Evolutionary conservation across 2,797 vertebrate genomes (phyloP).

Genomic region (Halcyon badia): DNA sequence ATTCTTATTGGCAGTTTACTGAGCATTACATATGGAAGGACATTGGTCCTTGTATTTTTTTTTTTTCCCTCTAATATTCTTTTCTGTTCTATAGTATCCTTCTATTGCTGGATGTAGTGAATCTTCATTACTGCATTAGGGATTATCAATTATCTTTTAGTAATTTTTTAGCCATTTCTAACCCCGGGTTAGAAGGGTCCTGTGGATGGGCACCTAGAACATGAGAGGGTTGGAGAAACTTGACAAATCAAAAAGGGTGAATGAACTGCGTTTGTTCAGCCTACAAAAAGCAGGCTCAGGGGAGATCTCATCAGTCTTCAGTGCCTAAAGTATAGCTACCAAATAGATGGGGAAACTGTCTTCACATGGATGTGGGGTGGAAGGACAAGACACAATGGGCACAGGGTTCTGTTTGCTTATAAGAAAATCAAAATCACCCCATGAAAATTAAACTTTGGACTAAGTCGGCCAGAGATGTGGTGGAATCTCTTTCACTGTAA

Average conservation of each 20-base stretch:
- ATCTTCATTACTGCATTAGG: not conserved
- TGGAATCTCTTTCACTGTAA: not conserved
- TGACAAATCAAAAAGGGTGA: not conserved
- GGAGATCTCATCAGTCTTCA: not conserved
- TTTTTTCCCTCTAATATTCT: not conserved
- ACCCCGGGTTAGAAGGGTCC: not conserved
- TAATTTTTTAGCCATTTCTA: not conserved
- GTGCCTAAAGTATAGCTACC: not conserved
- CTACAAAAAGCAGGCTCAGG: not conserved
- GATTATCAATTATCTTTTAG: not conserved
- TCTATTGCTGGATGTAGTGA: not conserved
- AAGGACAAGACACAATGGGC: not conserved
- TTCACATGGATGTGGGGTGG: not conserved
- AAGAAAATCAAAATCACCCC: not conserved
- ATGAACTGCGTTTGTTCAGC: not conserved
- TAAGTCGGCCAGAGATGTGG: not conserved
- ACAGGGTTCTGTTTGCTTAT: not conserved
- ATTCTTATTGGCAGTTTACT: not conserved
- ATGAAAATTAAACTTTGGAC: not conserved
- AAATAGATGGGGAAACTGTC: not conserved
- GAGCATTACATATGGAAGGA: not conserved
- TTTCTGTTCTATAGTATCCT: not conserved
- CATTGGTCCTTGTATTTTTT: not conserved
- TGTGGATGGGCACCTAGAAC: not conserved
- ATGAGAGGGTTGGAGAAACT: not conserved